Evolutionary conservation across 1,140 invertebrate species (phyloP).

Genomic region (Drosophila bipectinata): DNA sequence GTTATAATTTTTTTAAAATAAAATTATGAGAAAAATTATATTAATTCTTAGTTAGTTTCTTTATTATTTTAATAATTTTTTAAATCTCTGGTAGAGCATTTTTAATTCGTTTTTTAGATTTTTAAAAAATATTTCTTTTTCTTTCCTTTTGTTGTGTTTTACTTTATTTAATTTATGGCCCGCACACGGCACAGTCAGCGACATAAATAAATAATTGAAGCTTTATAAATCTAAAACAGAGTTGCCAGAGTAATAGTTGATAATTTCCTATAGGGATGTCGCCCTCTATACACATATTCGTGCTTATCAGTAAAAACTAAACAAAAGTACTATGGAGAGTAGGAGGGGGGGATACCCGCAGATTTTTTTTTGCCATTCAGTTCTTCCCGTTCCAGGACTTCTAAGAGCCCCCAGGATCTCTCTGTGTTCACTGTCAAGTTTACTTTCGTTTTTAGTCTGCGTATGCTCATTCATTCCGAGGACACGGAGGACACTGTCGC

Average conservation of each 20-base stretch:
- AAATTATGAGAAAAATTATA: too few species aligned
- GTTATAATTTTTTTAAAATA: background rate
- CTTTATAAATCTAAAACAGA: conserved; percentile 63
- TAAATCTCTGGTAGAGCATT: too few species aligned
- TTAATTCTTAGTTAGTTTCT: too few species aligned
- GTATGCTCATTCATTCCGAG: conserved; percentile 18
- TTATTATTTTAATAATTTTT: too few species aligned
- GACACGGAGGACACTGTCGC: background rate
- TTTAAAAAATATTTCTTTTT: background rate
- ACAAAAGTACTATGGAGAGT: conserved; percentile 2
- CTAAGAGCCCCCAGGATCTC: background rate
- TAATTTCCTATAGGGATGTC: conserved; percentile 16
- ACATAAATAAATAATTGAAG: conserved; percentile 64
- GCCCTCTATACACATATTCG: background rate
- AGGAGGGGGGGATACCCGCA: conserved; percentile 13
- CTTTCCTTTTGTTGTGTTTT: conserved; percentile 28
- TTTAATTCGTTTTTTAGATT: too few species aligned
- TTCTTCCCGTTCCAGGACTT: background rate
- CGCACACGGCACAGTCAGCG: conserved; percentile 34
- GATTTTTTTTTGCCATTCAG: conserved; percentile 3
- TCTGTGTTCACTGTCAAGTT: conserved; percentile 38
- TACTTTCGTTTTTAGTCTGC: conserved; percentile 57
- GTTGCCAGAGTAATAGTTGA: conserved; percentile 48
- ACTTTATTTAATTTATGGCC: conserved; percentile 64
- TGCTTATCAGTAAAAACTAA: conserved; percentile 34